Evolutionary conservation across 2,797 vertebrate species (phyloP).

Genomic region (Dicrostonyx torquatus): DNA sequence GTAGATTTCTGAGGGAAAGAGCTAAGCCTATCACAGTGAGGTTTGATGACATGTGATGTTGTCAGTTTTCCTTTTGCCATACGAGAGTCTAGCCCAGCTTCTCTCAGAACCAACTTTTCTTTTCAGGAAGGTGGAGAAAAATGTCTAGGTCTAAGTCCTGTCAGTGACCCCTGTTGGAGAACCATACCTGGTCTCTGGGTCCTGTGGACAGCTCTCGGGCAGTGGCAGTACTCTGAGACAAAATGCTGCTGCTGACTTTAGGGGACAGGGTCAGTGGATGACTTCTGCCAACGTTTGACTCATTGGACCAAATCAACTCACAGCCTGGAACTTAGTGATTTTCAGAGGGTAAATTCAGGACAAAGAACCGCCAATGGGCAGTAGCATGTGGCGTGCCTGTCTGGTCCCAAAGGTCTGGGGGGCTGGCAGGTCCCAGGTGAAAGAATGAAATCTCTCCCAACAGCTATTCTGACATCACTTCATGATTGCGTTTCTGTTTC

Average conservation of each 20-base stretch:
- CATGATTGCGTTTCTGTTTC: not conserved
- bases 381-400: rapidly evolving
- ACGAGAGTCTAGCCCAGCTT: rapidly evolving
- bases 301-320: not conserved
- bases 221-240: not conserved
- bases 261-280: not conserved
- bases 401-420: not conserved
- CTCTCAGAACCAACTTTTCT: too few species aligned
- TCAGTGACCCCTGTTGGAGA: too few species aligned
- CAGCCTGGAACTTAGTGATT: not conserved
- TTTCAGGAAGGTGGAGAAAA: not conserved
- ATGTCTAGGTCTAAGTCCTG: not conserved
- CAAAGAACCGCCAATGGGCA: not conserved
- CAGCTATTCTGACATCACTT: not conserved
- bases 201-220: rapidly evolving
- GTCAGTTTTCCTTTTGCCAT: not conserved
- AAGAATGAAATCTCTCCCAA: not conserved
- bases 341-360: not conserved
- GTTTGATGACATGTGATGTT: not conserved
- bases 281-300: not conserved
- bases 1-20: not conserved
- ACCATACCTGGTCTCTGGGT: too few species aligned
- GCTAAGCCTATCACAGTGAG: not conserved
- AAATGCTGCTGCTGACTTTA: not conserved
- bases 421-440: not conserved